Evolutionary conservation across 64 coral and sea anemone species (phyloP), one percentile per base, ranked within the genome.

Genomic region (Montipora capricornis): DNA sequence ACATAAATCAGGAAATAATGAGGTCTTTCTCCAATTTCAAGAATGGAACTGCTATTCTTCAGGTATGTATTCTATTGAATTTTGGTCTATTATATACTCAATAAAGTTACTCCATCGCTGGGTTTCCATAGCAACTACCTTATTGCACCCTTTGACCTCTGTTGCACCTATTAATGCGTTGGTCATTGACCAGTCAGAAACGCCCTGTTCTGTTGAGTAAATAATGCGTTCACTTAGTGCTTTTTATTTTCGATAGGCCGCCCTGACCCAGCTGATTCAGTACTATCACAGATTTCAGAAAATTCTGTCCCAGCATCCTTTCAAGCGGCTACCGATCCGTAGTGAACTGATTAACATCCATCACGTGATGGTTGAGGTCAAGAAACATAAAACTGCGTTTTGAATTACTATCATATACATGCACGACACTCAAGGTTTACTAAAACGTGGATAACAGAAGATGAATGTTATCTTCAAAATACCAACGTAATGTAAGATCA

Each of bases 351-450:
- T 99, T 14, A 99, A 99, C 75, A 99, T 99, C 48, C 97, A 99
- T 82, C 97, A 99, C 26, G 97, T 99, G 2, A 99, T 99, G 97
- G 97, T 99, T 5, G 97, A 99, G 50, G 97, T 99, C 83, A 99
- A 99, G 70, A 99, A 99, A 94, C 97, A 99, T 92, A 99, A 99
- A 82, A 99, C 97, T 13, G 96, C 97, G 14, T 99, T 99, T 92
- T 99, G 20, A 99, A 70, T 70, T 49, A 84, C 37, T 7, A 50
- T 11, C 29, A 5, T 2, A 47, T 37, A 26, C 29, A 5, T 1
- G 12, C 44, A 17, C 5, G 20, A 6, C 14, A 4, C 5, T 4
- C 17, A 37, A 2, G 37, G 37, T 0, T 53, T 4, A 16, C 12
- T 50, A 20, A 71, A 24, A 20, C 68, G 3, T 6, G 20, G 68